phyloP scores from a whole-genome alignment of 2,888 invertebrate species.

The Watsonalla binaria region DNA sequence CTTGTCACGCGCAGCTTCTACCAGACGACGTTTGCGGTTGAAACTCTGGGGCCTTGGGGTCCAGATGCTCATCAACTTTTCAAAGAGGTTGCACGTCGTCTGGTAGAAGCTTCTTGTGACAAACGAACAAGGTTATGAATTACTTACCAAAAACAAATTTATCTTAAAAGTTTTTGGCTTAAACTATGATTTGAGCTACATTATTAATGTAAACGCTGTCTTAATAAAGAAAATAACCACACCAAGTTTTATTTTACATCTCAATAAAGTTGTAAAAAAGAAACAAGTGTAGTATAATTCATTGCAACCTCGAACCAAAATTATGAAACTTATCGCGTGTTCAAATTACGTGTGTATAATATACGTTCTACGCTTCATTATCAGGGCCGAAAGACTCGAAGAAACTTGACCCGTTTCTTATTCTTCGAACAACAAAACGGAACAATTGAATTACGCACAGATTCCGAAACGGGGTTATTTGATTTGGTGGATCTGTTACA shows the following conservation, averaged over 20 bases:
- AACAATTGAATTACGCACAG: conserved; percentile 11
- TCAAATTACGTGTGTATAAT: conserved; percentile 27
- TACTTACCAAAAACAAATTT: no score
- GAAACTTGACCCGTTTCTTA: conserved; percentile 35
- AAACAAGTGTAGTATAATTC: conserved; percentile 15
- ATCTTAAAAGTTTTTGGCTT: no score
- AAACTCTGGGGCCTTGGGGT: no score
- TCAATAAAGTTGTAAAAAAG: neutral
- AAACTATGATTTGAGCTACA: no score
- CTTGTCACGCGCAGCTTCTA: no score
- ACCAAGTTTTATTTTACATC: neutral
- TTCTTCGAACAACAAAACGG: conserved; percentile 12
- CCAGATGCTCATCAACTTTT: no score
- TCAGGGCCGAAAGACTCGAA: conserved; percentile 29
- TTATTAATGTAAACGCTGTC: no score
- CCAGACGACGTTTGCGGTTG: no score
- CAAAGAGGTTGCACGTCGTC: no score
- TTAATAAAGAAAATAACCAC: neutral
- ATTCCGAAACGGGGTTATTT: neutral
- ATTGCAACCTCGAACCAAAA: conserved; percentile 26
- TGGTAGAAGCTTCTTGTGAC: no score
- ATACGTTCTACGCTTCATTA: conserved; percentile 39
- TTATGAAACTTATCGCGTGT: conserved; percentile 34
- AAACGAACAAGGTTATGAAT: no score
- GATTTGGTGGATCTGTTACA: neutral